Evolutionary conservation across 30 jellyfish, hydroid and myxozoan genomes (phyloP).

Genomic region (Cassiopea andromeda): DNA sequence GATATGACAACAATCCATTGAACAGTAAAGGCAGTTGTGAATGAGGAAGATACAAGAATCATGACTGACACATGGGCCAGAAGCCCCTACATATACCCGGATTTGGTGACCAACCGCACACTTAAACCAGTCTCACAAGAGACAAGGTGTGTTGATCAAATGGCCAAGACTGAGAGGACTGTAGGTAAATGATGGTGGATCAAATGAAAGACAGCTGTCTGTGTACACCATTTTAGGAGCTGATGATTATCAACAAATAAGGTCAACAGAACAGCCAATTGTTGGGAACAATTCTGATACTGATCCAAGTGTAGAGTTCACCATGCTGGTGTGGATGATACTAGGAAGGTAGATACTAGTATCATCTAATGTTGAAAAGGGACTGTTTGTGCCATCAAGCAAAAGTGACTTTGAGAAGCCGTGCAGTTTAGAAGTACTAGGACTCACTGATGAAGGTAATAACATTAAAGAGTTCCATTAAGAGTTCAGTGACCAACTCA

Average conservation of each 20-base stretch:
- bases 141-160: conserved; percentile 31
- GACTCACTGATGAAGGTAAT: neutral
- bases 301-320: conserved; percentile 73
- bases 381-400: conserved; percentile 28
- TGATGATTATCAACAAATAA: conserved; percentile 47
- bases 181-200: conserved; percentile 43
- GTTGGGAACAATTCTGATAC: conserved; percentile 58
- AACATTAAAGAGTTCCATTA: neutral
- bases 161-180: conserved; percentile 53
- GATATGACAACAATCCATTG: conserved; percentile 21
- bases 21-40: conserved; percentile 20
- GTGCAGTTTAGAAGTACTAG: conserved; percentile 27
- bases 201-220: conserved; percentile 56
- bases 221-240: conserved; percentile 59
- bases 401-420: conserved; percentile 45
- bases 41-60: conserved; percentile 9
- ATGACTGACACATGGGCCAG: conserved; percentile 43
- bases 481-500: neutral
- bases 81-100: conserved; percentile 32
- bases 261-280: conserved; percentile 55
- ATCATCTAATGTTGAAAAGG: conserved; percentile 13
- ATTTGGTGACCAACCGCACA: conserved; percentile 5
- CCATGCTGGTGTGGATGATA: conserved; percentile 71
- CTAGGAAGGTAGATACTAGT: conserved; percentile 18
- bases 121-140: conserved; percentile 25